Evolutionary conservation across 2,797 vertebrate genomes (phyloP), one percentile per base, ranked within the genome.

Genomic region (Botia almorhae): DNA sequence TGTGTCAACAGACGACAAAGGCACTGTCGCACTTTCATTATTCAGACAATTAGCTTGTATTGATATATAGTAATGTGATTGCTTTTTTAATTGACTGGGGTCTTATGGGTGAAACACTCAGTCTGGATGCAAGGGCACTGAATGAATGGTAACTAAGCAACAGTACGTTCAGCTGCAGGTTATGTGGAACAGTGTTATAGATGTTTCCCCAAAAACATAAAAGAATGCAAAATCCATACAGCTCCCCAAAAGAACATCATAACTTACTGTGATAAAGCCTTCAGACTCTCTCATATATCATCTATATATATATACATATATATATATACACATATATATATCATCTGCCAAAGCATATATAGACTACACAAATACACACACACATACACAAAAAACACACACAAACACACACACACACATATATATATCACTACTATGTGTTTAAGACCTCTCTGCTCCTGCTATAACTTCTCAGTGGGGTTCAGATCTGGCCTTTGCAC

Each of bases 91-190:
- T 69, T 69, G 65, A 29, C 21, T 33, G 23, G 19, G 76, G 76
- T 78, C 53, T 60, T 33, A 4, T 4, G 23, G 39, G 39, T 69
- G 39, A 60, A 61, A 78, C 14, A 36, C 13, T 33, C 46, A 0
- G 4, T 50, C 56, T 2, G 7, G 53, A 69, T 60, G 50, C 76
- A 61, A 61, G 39, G 39, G 76, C 46, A 56, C 5, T 61, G 65
- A 8, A 78, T 78, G 65, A 78, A 65, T 67, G 29, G 23, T 78
- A 78, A 78, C 76, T 55, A 78, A 23, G 33, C 39, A 70, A 64
- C 68, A 78, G 43, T 43, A 78, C 29, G 23, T 77, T 77, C 68
- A 69, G 17, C 12, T 14, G 48, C 7, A 16, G 21, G 56, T 23
- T 61, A 50, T 50, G 39, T 75, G 65, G 14, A 76, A 46, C 36